Conservation (phyloP, 1,140 invertebrate species). For the Amyelois transitella region DNA sequence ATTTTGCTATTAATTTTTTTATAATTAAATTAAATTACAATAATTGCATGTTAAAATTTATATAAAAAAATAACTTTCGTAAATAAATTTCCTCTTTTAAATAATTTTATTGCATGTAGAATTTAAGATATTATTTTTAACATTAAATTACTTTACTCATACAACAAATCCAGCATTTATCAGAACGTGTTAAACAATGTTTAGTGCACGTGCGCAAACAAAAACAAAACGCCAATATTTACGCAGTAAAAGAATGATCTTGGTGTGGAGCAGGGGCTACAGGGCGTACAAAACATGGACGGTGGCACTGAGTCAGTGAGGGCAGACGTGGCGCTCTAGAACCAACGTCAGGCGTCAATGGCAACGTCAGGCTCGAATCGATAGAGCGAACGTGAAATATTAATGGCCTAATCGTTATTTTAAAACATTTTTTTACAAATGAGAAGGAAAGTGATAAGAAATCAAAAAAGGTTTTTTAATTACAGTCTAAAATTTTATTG, state of each 20-base stretch:
- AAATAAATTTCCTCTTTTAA: too few species aligned
- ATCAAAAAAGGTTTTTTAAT: too few species aligned
- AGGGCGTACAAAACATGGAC: slow-evolving; percentile 68
- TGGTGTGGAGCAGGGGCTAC: slow-evolving; percentile 49
- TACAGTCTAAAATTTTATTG: too few species aligned
- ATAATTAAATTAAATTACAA: too few species aligned
- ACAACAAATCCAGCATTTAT: background rate
- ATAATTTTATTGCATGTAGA: background rate
- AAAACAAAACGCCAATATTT: slow-evolving; percentile 55
- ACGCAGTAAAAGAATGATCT: slow-evolving; percentile 69
- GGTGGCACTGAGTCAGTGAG: slow-evolving; percentile 50
- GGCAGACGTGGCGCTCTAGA: slow-evolving; percentile 46
- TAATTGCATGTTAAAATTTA: background rate
- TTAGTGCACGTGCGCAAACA: slow-evolving; percentile 1
- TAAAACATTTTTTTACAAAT: too few species aligned
- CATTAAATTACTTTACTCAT: too few species aligned
- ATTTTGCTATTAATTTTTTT: too few species aligned
- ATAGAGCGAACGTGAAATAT: background rate
- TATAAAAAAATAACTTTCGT: too few species aligned
- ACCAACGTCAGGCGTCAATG: slow-evolving; percentile 28
- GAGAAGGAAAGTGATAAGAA: too few species aligned
- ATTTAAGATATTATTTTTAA: background rate
- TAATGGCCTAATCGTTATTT: too few species aligned
- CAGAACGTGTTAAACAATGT: background rate
- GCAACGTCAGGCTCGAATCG: too few species aligned